These are phyloP conservation scores for Microtus oregoni DNA, from an alignment of 2,113 vertebrate genomes.

Conservation along the genomic window DNA sequence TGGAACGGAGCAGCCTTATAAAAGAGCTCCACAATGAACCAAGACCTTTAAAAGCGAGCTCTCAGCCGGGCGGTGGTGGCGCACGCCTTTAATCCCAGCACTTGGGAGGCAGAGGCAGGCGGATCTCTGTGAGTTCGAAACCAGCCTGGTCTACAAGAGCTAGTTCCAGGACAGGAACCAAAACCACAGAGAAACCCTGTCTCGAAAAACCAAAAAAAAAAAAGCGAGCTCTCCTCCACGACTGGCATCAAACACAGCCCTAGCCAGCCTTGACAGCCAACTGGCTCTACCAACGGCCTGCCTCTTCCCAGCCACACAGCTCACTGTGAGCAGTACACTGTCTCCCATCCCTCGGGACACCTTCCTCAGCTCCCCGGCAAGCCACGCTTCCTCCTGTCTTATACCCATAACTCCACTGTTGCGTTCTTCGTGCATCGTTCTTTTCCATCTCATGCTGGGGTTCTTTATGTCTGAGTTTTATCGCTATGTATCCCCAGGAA, in stretches of 20 bases:
- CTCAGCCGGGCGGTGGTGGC: no score
- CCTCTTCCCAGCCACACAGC: background rate
- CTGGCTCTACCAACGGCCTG: background rate
- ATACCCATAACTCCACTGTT: background rate
- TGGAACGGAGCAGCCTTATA: background rate
- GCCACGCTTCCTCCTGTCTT: fast-evolving
- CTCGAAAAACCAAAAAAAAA: no score
- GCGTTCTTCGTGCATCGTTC: fast-evolving
- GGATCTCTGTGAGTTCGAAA: no score
- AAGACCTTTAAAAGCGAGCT: background rate
- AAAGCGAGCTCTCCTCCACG: background rate
- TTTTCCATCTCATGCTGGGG: background rate
- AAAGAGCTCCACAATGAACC: background rate
- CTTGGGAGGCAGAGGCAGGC: no score
- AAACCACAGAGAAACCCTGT: no score
- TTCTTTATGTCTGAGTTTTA: background rate
- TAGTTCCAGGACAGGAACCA: no score
- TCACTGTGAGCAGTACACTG: background rate
- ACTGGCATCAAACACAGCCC: background rate
- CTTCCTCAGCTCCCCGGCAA: background rate
- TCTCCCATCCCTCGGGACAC: background rate
- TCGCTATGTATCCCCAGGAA: background rate
- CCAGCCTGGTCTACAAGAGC: no score
- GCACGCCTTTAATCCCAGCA: no score
- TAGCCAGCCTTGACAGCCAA: background rate